Evolutionary conservation across 2,797 vertebrate species (phyloP), one percentile per base, ranked within the genome.

Genomic region (Uromys caudimaculatus): DNA sequence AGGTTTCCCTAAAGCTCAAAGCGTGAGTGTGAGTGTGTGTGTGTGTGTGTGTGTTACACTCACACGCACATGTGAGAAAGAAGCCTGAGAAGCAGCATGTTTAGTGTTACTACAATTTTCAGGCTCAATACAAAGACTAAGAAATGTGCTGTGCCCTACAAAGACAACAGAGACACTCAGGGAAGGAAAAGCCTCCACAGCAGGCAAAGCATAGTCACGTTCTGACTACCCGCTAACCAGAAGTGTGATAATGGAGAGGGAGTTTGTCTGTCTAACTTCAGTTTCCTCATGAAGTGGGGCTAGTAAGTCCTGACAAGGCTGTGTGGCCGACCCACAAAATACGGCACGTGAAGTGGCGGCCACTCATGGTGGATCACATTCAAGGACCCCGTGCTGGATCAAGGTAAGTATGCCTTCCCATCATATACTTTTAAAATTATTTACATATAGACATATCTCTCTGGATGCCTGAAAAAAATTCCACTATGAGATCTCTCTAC

Each of bases 391-490:
- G 52, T 76, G 38, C 32, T 6, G 52, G 60, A 67, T 32, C 38
- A 32, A 35, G 89, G 29, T 77, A 69, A 77, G 92, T 9, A 78
- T 32, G 24, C 9, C 44, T 54, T 44, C 11, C 16, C 14, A 35
- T 1, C 32, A 44, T 1, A 35, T 16, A 91, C 17, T 84, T 64
- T 23, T 17, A 84, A 67, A 67, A 50, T 13, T 21, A 67, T 23
- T 84, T 50, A 91, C 58, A 16, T 29, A 75, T 13, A 27, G 73
- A 81, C 12, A 23, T 9, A 56, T 86, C 60, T 58, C 60, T 10
- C 35, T 78, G 56, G 14, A 5, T 84, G 76, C 38, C 29, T 69
- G 14, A 95, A 95, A 92, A 92, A 93, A 90, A 79, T 29, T 29
- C 47, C 69, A 78, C 27, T 85, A 11, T 71, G 52, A 79, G 67